phyloP scores from a whole-genome alignment of 2,797 vertebrate species.

The Tenualosa ilisha region DNA sequence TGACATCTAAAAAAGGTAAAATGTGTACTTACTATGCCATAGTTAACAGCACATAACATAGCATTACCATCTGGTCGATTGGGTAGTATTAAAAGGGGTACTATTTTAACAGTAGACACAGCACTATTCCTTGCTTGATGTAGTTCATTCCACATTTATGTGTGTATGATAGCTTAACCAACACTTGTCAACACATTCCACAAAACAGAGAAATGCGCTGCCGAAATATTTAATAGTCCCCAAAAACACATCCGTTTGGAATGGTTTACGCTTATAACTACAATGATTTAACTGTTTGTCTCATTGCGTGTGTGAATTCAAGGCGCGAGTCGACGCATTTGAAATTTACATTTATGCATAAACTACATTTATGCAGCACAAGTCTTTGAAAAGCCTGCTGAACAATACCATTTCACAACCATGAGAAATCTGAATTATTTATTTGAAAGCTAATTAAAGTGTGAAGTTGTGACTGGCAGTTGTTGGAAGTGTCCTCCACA shows the following conservation, averaged over 20 bases:
- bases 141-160: not conserved
- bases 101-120: constrained; percentile 27
- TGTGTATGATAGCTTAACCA: not conserved
- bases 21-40: not conserved
- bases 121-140: not conserved
- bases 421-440: not conserved
- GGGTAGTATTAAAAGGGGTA: constrained; percentile 36
- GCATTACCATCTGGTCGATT: not conserved
- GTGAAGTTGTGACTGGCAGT: not conserved
- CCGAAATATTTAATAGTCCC: not conserved
- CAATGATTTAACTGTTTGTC: not conserved
- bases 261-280: not conserved
- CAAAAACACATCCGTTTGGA: not conserved
- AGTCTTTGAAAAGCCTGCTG: constrained; percentile 29
- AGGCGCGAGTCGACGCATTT: constrained; percentile 3
- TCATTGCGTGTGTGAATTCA: not conserved
- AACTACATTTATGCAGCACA: not conserved
- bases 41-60: not conserved
- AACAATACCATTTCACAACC: constrained; percentile 3
- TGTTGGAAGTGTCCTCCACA: not conserved
- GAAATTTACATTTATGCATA: not conserved
- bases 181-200: constrained; percentile 8
- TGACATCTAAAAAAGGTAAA: constrained; percentile 64
- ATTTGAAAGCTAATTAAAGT: not conserved
- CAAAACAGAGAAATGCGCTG: not conserved